Base-by-base conservation (phyloP, 2,888 invertebrate species). In the Chironomus tentans region DNA sequence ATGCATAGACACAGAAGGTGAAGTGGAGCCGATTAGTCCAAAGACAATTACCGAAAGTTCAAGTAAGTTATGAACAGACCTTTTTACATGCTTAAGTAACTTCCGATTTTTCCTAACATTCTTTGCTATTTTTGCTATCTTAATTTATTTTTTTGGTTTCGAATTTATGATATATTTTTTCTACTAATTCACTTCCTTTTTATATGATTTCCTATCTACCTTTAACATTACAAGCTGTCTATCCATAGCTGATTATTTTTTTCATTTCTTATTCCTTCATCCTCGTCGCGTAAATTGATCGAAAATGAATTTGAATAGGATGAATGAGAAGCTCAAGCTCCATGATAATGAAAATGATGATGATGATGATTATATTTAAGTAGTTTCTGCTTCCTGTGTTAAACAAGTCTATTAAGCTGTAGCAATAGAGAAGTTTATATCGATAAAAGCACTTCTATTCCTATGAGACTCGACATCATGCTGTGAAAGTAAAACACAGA, bases 1-100 rank as follows among this genome's bases (percentile, higher is more conserved):
- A 12, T 80, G 80, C 77, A 80, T 80, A 71, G 80, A 79, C 77
- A 77, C 78, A 13, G 80, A 81, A 77, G 79, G 77, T 65, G 81
- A 81, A 68, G 69, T 77, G 85, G 87, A 87, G 79, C 86, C 86
- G 76, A 86, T 86, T 48, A 87, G 87, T 78, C 83, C 85, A 72
- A 86, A 87, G 77, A 86, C 88, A 79, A 86, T 84, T 79, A 88
- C 88, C 70, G 89, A 89, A 83, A 89, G 88, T 84, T 89, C 89
- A 84, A 89, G 89, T 89, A 84, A 84, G 81, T 79, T 76, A 10
- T 38, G 1, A 38, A 38, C 38, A 38, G 10, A n/a, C 10, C 2
- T 10, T 10, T 2, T 38, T 38, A 4, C 10, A 38, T 38, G 38
- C 38, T 38, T 38, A 38, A 10, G 38, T 38, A 38, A 38, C 38